Conservation (phyloP, 2,888 invertebrate species). For the Eustalomyia histrio region DNA sequence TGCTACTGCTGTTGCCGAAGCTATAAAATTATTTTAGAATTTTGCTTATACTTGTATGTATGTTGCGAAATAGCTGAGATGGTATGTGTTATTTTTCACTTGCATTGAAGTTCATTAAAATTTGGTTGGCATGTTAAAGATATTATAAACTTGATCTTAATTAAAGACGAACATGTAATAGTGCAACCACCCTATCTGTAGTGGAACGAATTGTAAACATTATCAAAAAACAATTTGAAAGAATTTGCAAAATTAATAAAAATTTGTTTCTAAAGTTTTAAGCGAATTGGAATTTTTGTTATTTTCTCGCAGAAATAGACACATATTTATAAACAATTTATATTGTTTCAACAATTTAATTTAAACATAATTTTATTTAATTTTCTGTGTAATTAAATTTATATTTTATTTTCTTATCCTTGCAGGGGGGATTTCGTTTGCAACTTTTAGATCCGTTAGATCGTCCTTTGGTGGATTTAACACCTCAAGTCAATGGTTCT, state of each 20-base stretch:
- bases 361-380: too few relatives aligned
- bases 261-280: too few relatives aligned
- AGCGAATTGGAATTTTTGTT: too few relatives aligned
- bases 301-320: too few relatives aligned
- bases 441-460: conserved; percentile 92
- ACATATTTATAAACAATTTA: too few relatives aligned
- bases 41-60: too few relatives aligned
- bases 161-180: conserved; percentile 48
- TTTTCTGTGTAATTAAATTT: not conserved
- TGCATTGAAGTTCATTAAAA: conserved; percentile 24
- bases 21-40: conserved; percentile 1
- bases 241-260: too few relatives aligned
- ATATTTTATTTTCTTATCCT: conserved; percentile 77
- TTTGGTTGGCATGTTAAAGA: conserved; percentile 24
- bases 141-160: conserved; percentile 49
- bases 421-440: conserved; percentile 94
- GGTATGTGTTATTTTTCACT: not conserved
- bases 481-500: conserved; percentile 88
- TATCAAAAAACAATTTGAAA: too few relatives aligned
- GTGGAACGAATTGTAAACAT: not conserved
- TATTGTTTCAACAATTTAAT: too few relatives aligned
- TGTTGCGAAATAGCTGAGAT: conserved; percentile 5
- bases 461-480: conserved; percentile 90
- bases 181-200: not conserved
- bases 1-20: not conserved